A percentile compares a stretch with the other conserved stretches of the same genome.
Evolutionary conservation across 2,113 vertebrate genomes (phyloP).

Genomic region (Bubo blakistoni): DNA sequence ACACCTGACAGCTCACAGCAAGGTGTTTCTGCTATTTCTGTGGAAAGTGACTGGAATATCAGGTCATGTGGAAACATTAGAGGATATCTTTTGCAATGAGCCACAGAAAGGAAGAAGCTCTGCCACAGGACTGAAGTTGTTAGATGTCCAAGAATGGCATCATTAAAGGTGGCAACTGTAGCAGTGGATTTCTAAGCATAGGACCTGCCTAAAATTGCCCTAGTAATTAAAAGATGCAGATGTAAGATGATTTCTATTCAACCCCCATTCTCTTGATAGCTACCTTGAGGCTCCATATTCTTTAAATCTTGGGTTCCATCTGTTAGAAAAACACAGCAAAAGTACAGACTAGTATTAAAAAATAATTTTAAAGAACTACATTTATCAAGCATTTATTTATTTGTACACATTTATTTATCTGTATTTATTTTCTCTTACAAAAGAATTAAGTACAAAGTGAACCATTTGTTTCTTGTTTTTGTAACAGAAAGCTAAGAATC

Average conservation of each 20-base stretch:
- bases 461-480: background rate
- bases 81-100: background rate
- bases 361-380: background rate
- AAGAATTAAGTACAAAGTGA: background rate
- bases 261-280: background rate
- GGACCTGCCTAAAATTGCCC: background rate
- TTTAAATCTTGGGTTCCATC: background rate
- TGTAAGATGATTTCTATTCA: background rate
- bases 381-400: background rate
- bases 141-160: background rate
- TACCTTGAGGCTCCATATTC: background rate
- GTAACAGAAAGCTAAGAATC: background rate
- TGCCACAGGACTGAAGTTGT: background rate
- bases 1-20: background rate
- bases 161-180: background rate
- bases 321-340: background rate
- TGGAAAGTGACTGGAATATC: background rate
- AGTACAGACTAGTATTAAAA: background rate
- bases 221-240: background rate
- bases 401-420: background rate
- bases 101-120: background rate
- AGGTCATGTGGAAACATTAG: background rate
- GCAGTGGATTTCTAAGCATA: background rate
- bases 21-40: background rate
- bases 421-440: background rate